Percentiles rank a stretch among this genome's conserved stretches.
phyloP scores from a whole-genome alignment of 2,113 vertebrate genomes.

The Microcebus ravelobensis region DNA sequence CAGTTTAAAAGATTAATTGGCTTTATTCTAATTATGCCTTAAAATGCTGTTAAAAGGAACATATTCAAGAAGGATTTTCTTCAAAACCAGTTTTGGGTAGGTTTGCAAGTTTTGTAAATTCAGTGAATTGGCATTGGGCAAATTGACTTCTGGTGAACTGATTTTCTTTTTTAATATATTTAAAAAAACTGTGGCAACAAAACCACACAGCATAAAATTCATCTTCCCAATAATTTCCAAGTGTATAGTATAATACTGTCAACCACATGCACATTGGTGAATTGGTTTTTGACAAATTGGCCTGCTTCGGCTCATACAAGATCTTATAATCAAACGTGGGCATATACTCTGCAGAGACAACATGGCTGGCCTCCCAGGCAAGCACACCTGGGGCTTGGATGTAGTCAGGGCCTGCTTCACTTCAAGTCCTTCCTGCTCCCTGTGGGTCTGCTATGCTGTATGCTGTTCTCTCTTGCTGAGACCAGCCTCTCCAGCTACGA shows the following conservation, averaged over 20 bases:
- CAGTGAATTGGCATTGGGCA: not conserved
- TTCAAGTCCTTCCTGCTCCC: not conserved
- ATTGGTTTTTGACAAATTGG: not conserved
- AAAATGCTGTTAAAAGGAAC: not conserved
- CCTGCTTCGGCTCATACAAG: not conserved
- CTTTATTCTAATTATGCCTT: not conserved
- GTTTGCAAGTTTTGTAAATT: not conserved
- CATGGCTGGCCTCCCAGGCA: not conserved
- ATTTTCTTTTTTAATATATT: not conserved
- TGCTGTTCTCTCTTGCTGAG: not conserved
- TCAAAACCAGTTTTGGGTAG: not conserved
- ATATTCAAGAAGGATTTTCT: not conserved
- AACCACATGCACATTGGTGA: not conserved
- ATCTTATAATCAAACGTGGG: not conserved
- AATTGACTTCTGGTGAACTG: not conserved
- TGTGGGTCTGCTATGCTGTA: not conserved
- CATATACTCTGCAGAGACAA: not conserved
- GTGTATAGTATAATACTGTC: not conserved
- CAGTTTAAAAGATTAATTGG: slow-evolving; percentile 10
- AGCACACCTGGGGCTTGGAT: not conserved
- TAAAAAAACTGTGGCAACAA: not conserved
- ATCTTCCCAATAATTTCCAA: not conserved
- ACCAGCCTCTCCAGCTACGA: not conserved
- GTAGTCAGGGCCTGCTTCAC: not conserved
- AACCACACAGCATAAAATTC: not conserved